Conservation (phyloP, 2,888 invertebrate genomes). For the Meandrusa payeni region DNA sequence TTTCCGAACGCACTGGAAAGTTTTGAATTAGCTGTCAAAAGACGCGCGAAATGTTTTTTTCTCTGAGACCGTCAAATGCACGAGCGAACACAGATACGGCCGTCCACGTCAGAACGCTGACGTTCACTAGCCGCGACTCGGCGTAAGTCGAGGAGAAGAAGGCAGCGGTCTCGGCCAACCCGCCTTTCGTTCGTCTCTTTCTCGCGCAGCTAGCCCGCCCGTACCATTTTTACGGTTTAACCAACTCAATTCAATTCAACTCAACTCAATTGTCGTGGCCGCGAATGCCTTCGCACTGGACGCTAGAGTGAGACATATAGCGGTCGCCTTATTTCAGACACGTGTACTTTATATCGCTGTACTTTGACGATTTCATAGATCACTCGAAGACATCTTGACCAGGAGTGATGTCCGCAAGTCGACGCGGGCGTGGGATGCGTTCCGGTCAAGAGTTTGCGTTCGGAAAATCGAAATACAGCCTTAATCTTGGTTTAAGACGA, state of each 20-base stretch:
- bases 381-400: conserved; percentile 25
- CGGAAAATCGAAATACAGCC: conserved; percentile 69
- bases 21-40: conserved; percentile 61
- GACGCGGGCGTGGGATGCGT: conserved; percentile 51
- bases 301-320: conserved; percentile 76
- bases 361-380: conserved; percentile 29
- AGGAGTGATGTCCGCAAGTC: conserved; percentile 27
- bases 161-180: conserved; percentile 77
- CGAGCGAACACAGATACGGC: conserved; percentile 56
- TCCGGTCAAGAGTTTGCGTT: conserved; percentile 60
- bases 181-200: conserved; percentile 79
- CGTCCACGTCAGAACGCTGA: conserved; percentile 74
- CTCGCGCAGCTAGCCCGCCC: conserved; percentile 72
- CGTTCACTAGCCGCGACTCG: conserved; percentile 77
- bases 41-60: conserved; percentile 75
- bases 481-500: conserved; percentile 75
- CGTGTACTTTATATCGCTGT: conserved; percentile 38
- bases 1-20: conserved; percentile 59
- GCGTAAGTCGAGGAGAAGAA: conserved; percentile 78
- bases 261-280: conserved; percentile 80
- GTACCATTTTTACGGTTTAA: conserved; percentile 78
- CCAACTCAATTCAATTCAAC: conserved; percentile 81
- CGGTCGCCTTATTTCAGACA: conserved; percentile 52
- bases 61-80: conserved; percentile 53
- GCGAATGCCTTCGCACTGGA: conserved; percentile 75